Evolutionary conservation across 2,888 invertebrate genomes (phyloP).

Genomic region (Ditula angustiorana): DNA sequence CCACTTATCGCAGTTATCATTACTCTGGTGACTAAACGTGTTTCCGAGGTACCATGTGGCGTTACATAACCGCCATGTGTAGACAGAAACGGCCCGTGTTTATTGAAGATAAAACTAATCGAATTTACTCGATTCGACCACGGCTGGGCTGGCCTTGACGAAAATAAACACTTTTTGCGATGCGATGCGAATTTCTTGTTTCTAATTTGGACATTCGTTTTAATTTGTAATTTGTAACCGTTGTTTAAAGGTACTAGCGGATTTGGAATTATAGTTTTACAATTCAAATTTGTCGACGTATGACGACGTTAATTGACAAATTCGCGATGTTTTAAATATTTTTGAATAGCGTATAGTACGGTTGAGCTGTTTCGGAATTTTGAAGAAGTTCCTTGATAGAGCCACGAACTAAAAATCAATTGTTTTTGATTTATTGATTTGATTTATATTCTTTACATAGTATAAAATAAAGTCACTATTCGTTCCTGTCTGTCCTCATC

Average conservation of each 20-base stretch:
- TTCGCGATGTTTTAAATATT: not conserved
- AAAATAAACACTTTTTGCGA: constrained; percentile 23
- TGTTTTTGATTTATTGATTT: too few species aligned
- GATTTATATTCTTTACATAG: too few species aligned
- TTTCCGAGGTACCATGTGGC: constrained; percentile 24
- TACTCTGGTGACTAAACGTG: constrained; percentile 6
- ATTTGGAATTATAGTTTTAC: constrained; percentile 5
- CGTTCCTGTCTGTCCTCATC: too few species aligned
- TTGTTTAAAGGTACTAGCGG: not conserved
- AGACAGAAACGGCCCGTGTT: constrained; percentile 24
- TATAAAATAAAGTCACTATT: too few species aligned
- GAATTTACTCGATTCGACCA: constrained; percentile 5
- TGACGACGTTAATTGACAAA: not conserved
- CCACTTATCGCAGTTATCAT: constrained; percentile 8
- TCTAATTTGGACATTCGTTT: constrained; percentile 22
- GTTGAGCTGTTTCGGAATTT: too few species aligned
- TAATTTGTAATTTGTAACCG: constrained; percentile 18
- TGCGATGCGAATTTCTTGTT: constrained; percentile 15
- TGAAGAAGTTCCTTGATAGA: too few species aligned
- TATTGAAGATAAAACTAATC: constrained; percentile 14
- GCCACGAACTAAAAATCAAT: too few species aligned
- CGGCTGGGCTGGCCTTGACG: constrained; percentile 24
- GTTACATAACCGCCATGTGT: constrained; percentile 31
- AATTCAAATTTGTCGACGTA: constrained; percentile 9
- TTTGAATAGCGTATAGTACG: not conserved